phyloP scores from a whole-genome alignment of 2,797 vertebrate genomes.

The Jordanella pulchra region DNA sequence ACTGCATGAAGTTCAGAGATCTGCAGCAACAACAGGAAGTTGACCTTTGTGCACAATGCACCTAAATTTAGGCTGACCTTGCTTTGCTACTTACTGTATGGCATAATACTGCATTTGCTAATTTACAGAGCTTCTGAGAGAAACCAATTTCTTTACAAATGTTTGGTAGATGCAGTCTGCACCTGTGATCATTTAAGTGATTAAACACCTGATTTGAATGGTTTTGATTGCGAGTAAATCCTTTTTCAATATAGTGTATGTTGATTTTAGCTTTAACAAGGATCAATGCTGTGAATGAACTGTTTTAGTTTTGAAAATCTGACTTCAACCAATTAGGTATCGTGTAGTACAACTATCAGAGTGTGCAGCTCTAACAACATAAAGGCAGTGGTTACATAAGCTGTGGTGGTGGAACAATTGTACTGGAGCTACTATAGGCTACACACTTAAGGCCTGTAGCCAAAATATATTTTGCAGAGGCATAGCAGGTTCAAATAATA shows the following conservation, averaged over 20 bases:
- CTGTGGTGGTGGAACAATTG: neutral
- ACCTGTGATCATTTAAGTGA: neutral
- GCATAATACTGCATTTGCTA: neutral
- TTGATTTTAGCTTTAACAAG: neutral
- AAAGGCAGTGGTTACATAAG: neutral
- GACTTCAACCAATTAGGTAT: neutral
- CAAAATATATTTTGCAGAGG: constrained; percentile 2
- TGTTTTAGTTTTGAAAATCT: neutral
- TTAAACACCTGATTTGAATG: neutral
- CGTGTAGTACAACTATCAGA: neutral
- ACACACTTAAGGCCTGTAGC: neutral
- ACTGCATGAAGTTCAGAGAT: neutral
- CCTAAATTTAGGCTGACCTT: neutral
- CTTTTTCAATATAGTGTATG: neutral
- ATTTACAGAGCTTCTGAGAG: neutral
- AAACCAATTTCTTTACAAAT: neutral
- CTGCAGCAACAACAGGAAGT: neutral
- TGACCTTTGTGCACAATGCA: neutral
- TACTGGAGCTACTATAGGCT: neutral
- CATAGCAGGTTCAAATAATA: constrained; percentile 9
- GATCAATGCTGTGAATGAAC: neutral
- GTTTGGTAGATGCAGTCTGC: neutral
- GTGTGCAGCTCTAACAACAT: neutral
- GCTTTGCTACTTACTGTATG: neutral
- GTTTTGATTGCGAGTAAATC: neutral